These are phyloP conservation scores for human (Homo sapiens) DNA, from an alignment of 2,113 vertebrate species.

Conservation along the genomic window GRCh38 chr1:81727001-81727500, in stretches of 20 bases:
- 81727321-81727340: neutral
- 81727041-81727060: neutral
- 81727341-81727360: neutral
- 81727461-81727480: too few species aligned
- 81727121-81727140: neutral
- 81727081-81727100: conserved; percentile 3
- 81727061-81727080: neutral
- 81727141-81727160: neutral
- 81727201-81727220: neutral
- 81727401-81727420: neutral
- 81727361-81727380: neutral
- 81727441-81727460: neutral
- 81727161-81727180: neutral
- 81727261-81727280: neutral
- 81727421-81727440: neutral
- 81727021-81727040: neutral
- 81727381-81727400: neutral
- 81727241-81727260: neutral
- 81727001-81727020: neutral
- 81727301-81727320: neutral
- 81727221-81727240: neutral
- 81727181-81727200: neutral
- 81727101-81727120: neutral
- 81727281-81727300: neutral
- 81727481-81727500: too few species aligned